phyloP scores from a whole-genome alignment of 2,888 invertebrate species.

The Loripinus fragilis region DNA sequence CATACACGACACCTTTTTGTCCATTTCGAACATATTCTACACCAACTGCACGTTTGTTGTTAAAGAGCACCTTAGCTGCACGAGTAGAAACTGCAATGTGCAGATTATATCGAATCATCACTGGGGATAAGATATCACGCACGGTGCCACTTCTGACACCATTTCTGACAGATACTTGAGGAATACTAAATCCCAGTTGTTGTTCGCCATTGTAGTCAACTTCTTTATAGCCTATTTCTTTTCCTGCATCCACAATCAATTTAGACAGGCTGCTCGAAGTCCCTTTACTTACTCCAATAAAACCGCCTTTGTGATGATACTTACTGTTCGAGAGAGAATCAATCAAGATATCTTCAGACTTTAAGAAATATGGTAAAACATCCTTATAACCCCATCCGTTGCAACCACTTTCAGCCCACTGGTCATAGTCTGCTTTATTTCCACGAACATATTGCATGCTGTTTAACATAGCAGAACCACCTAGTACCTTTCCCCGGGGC shows the following conservation, averaged over 20 bases:
- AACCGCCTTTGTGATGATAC: constrained; percentile 47
- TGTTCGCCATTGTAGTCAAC: constrained; percentile 49
- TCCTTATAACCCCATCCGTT: constrained; percentile 49
- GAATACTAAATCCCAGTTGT: constrained; percentile 41
- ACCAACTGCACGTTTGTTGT: constrained; percentile 65
- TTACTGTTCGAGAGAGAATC: constrained; percentile 29
- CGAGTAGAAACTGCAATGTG: constrained; percentile 67
- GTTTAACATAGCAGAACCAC: constrained; percentile 94
- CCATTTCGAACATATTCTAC: constrained; percentile 66
- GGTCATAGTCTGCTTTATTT: constrained; percentile 43
- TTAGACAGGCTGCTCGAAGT: not conserved
- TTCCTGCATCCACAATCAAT: constrained; percentile 42
- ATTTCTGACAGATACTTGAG: constrained; percentile 41
- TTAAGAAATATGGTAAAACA: constrained; percentile 53
- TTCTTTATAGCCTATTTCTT: constrained; percentile 47
- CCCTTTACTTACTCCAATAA: constrained; percentile 84
- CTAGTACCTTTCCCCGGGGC: constrained; percentile 95
- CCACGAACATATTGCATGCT: constrained; percentile 87
- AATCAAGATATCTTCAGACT: constrained; percentile 46
- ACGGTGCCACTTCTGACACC: constrained; percentile 78
- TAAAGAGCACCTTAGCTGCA: constrained; percentile 66
- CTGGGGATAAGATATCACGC: constrained; percentile 76
- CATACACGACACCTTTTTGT: constrained; percentile 52
- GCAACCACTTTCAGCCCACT: constrained; percentile 47
- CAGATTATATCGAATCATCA: constrained; percentile 70